These are phyloP conservation scores for Lophura nycthemera DNA, from an alignment of 2,113 vertebrate genomes.

Conservation along the genomic window DNA sequence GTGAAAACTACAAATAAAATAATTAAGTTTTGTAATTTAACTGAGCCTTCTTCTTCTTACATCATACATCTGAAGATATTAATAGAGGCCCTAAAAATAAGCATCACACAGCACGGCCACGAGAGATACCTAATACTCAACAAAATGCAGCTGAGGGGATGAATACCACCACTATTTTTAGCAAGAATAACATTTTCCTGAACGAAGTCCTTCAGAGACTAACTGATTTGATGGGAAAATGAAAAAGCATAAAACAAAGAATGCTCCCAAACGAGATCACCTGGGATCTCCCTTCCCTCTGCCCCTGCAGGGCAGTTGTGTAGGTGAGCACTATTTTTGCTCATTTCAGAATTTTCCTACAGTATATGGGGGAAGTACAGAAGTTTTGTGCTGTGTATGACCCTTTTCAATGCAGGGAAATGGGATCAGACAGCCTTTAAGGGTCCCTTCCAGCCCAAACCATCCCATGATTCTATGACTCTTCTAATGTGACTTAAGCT, in stretches of 20 bases:
- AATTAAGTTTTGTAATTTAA: conserved; percentile 45
- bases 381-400: not conserved
- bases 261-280: not conserved
- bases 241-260: not conserved
- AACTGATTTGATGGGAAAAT: not conserved
- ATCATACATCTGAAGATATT: conserved; percentile 68
- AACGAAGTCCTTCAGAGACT: not conserved
- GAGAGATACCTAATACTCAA: conserved; percentile 72
- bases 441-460: too few species aligned
- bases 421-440: too few species aligned
- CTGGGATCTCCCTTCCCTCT: not conserved
- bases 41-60: conserved; percentile 53
- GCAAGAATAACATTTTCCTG: not conserved
- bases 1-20: not conserved
- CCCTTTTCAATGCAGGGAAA: too few species aligned
- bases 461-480: too few species aligned
- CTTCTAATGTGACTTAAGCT: not conserved
- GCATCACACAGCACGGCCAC: conserved; percentile 31
- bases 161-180: not conserved
- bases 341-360: not conserved
- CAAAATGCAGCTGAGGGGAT: conserved; percentile 47
- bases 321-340: not conserved
- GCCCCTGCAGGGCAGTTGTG: accelerated
- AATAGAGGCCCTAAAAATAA: conserved; percentile 78
- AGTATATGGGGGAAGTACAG: accelerated